A percentile compares a stretch with the other conserved stretches of the same genome.
Conservation (phyloP, 2,113 vertebrate species). For the Otocyon megalotis region DNA sequence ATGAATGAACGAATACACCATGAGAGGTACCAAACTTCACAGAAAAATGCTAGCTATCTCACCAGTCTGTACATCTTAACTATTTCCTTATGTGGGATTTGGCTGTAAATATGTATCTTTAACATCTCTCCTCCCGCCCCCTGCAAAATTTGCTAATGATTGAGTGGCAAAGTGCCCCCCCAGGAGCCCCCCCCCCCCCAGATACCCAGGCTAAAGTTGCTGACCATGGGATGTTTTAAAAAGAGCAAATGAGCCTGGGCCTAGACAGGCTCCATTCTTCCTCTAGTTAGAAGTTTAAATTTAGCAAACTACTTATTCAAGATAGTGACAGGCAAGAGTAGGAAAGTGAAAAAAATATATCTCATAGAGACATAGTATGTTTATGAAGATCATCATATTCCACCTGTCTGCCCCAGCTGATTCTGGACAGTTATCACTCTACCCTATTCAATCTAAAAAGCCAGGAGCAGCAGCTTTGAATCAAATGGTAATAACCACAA, state of each 20-base stretch:
- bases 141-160: background rate
- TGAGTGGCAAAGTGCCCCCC: background rate
- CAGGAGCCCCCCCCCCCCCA: background rate
- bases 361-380: background rate
- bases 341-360: background rate
- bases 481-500: background rate
- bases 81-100: background rate
- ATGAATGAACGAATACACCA: background rate
- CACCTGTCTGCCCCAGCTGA: background rate
- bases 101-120: background rate
- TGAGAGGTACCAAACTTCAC: background rate
- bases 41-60: background rate
- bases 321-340: background rate
- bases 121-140: background rate
- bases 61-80: background rate
- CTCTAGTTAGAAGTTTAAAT: background rate
- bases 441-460: background rate
- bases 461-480: background rate
- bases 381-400: background rate
- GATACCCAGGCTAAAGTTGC: background rate
- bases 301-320: conserved; percentile 3
- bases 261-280: background rate
- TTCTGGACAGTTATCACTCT: background rate
- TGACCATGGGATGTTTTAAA: background rate
- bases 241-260: background rate